Evolutionary conservation across 1,140 invertebrate species (phyloP), one percentile per base, ranked within the genome.

Genomic region (Trichogramma pretiosum): DNA sequence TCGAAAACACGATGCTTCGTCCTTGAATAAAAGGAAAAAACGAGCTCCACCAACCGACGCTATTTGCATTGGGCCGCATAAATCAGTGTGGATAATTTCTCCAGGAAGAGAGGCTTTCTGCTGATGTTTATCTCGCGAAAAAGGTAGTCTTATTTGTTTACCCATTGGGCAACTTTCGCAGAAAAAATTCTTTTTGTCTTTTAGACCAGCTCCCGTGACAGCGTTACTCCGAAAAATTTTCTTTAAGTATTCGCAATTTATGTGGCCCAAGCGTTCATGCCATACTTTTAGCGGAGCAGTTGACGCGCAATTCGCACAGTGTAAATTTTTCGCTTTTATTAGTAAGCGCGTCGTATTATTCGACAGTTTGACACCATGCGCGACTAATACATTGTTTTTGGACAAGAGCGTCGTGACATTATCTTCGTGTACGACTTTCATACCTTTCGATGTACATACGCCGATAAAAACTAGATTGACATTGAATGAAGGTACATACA

Each of bases 1-100:
- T 35, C 59, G 53, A 42, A 50, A 56, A 48, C 60, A 35, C n/a
- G 58, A 57, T 43, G 54, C 62, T 50, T 68, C 61, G 51, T 70
- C 63, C 45, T 57, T 61, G 13, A 69, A 65, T 3, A 60, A 56
- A 11, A 68, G 30, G 48, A 65, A 67, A 57, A 68, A 72, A 46
- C 48, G 60, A 9, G 62, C 53, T 21, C 61, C 63, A 19, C 57
- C 56, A 16, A 61, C 36, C 7, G 65, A 59, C 8, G n/a, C 26
- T 24, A 39, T 43, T 13, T 58, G 16, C 57, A 68, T 63, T 5
- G 60, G 58, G 32, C 65, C 64, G 56, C 64, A 68, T 17, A 71
- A 40, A 46, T 70, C 65, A 33, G 57, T 52, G 46, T 67, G 60
- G 11, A 67, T 52, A 2, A 67, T 18, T 46, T 65, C 58, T 47